Evolutionary conservation across 2,113 vertebrate genomes (phyloP).

Genomic region (Columbina picui): DNA sequence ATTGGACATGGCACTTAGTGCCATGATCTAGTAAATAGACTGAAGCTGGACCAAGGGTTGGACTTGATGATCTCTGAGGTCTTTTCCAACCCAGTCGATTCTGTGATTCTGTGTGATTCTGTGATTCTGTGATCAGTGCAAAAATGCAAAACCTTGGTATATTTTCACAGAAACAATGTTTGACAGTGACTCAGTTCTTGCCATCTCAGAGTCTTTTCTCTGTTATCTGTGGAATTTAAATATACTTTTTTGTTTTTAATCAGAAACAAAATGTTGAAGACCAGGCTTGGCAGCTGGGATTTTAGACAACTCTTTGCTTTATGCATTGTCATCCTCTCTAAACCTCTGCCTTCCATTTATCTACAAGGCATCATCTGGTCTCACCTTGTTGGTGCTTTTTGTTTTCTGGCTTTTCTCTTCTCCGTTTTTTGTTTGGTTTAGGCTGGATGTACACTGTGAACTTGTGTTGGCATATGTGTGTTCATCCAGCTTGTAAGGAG

Average conservation of each 20-base stretch:
- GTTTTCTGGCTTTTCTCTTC: not conserved
- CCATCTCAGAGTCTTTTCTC: not conserved
- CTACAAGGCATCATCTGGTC: not conserved
- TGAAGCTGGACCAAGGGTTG: no score
- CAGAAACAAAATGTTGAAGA: not conserved
- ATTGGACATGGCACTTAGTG: no score
- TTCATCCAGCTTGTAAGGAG: not conserved
- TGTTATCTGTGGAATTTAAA: not conserved
- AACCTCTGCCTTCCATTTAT: not conserved
- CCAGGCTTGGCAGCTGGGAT: not conserved
- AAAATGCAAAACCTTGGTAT: not conserved
- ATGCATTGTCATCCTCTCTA: not conserved
- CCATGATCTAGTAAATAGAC: no score
- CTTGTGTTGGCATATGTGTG: accelerated
- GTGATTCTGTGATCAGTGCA: no score
- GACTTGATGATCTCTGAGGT: no score
- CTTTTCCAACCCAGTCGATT: no score
- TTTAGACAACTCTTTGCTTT: not conserved
- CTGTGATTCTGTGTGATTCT: no score
- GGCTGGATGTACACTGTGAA: not conserved
- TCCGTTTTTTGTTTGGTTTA: not conserved
- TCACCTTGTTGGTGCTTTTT: not conserved
- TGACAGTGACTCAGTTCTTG: not conserved
- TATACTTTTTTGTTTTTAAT: not conserved
- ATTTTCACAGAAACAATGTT: not conserved